These are phyloP conservation scores for Tigriopus japonicus DNA, from an alignment of 1,140 invertebrate species.

Conservation along the genomic window DNA sequence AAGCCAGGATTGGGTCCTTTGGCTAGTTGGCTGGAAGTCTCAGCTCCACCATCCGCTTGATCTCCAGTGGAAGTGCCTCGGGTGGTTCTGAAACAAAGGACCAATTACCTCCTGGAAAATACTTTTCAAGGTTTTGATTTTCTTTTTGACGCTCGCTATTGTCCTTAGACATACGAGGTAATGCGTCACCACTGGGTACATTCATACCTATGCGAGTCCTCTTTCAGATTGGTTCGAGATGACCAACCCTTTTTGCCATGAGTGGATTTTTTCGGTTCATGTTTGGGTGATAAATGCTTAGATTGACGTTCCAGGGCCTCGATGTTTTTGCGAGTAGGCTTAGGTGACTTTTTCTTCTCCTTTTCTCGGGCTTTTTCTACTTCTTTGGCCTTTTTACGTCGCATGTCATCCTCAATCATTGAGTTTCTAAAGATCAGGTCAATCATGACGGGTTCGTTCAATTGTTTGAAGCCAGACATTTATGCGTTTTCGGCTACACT, in stretches of 20 bases:
- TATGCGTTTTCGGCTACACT: not conserved
- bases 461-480: not conserved
- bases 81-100: not conserved
- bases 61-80: constrained; percentile 3
- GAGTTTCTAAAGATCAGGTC: not conserved
- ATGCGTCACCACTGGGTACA: no score
- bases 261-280: not conserved
- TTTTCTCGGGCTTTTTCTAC: constrained; percentile 12
- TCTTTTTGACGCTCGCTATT: not conserved
- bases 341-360: constrained; percentile 16
- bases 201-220: not conserved
- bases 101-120: not conserved
- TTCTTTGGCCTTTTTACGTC: constrained; percentile 14
- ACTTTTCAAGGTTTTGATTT: not conserved
- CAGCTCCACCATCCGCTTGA: constrained; percentile 18
- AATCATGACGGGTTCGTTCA: not conserved
- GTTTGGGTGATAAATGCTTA: not conserved
- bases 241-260: not conserved
- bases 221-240: not conserved
- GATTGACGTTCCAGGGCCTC: constrained; percentile 14
- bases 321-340: constrained; percentile 12
- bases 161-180: no score
- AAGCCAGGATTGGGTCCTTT: constrained; percentile 37
- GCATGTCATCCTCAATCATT: constrained; percentile 15
- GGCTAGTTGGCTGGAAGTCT: no score